phyloP scores from a whole-genome alignment of 2,797 vertebrate genomes.

The Pseudocheirus occidentalis region DNA sequence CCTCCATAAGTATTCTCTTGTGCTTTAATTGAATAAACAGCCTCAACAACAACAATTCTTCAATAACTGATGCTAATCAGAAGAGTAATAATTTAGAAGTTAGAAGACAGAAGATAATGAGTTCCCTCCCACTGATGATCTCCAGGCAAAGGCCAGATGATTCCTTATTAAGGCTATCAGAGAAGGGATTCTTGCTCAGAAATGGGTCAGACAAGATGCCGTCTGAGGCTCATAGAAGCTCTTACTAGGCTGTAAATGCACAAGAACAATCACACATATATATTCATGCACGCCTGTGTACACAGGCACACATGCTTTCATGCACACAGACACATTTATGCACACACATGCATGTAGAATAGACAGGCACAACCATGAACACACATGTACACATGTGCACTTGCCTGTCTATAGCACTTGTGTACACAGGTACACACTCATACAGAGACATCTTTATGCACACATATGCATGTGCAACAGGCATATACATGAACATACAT shows the following conservation, averaged over 20 bases:
- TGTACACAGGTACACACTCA: not conserved
- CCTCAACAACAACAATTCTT: not conserved
- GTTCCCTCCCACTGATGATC: not conserved
- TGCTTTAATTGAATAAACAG: not conserved
- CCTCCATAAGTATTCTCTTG: not conserved
- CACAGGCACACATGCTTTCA: not conserved
- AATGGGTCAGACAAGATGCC: not conserved
- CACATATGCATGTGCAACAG: not conserved
- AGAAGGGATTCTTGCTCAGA: not conserved
- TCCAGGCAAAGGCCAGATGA: not conserved
- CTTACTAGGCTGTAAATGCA: not conserved
- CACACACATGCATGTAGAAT: not conserved
- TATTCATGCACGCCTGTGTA: not conserved
- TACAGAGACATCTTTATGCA: not conserved
- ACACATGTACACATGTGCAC: conserved; percentile 17
- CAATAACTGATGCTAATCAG: not conserved
- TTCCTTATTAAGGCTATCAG: not conserved
- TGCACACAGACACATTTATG: not conserved
- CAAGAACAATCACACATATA: not conserved
- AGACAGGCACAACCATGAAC: not conserved
- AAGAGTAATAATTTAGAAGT: not conserved
- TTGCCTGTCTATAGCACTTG: not conserved
- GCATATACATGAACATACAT: not conserved
- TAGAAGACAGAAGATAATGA: not conserved
- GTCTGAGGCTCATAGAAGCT: not conserved